Evolutionary conservation across 2,113 vertebrate genomes (phyloP).

Genomic region (Mustela lutreola): DNA sequence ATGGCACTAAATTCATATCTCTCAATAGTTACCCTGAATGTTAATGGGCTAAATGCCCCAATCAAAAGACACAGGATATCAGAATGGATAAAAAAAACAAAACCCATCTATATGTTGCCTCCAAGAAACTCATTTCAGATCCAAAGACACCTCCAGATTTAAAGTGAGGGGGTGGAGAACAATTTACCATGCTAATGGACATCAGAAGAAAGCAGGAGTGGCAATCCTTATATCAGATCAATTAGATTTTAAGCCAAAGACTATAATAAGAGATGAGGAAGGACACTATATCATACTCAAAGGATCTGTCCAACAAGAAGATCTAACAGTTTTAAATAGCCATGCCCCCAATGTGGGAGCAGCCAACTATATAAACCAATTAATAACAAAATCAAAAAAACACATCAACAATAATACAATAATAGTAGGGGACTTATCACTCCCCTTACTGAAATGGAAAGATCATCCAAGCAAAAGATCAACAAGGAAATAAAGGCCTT

Average conservation of each 20-base stretch:
- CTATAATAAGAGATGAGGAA: neutral
- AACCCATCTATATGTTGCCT: neutral
- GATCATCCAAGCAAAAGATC: neutral
- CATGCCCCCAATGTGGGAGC: neutral
- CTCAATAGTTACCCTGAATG: neutral
- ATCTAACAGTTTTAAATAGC: neutral
- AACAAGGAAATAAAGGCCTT: neutral
- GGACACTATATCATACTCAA: neutral
- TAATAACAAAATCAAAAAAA: neutral
- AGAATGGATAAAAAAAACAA: neutral
- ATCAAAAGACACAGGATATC: neutral
- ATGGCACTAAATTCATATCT: neutral
- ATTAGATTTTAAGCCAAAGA: neutral
- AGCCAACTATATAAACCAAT: neutral
- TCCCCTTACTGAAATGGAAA: no score
- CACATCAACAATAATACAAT: neutral
- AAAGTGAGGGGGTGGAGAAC: neutral
- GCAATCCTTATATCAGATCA: neutral
- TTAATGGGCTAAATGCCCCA: no score
- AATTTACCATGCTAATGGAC: neutral
- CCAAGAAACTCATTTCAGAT: neutral
- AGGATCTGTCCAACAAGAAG: neutral
- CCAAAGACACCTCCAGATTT: neutral
- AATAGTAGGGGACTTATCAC: neutral
- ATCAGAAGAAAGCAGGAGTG: neutral